A percentile compares a stretch with the other conserved stretches of the same genome.
These are phyloP conservation scores for Mesoligia furuncula DNA, from an alignment of 2,888 invertebrate genomes.

Conservation along the genomic window DNA sequence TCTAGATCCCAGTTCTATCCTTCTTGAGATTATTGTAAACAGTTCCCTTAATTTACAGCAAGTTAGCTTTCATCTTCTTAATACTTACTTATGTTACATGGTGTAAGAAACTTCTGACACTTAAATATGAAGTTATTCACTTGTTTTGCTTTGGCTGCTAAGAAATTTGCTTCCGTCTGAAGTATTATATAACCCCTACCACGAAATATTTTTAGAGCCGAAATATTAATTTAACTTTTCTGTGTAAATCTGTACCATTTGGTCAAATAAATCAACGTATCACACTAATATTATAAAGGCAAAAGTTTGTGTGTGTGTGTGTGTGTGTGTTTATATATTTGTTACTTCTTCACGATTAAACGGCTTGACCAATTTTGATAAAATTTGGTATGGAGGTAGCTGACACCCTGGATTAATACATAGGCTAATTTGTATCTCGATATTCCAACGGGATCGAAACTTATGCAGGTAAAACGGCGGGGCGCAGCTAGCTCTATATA, in stretches of 20 bases:
- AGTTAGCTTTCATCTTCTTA: slow-evolving; percentile 31
- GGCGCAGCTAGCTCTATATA: not conserved
- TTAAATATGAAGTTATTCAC: slow-evolving; percentile 57
- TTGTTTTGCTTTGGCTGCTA: slow-evolving; percentile 51
- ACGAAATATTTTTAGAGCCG: not conserved
- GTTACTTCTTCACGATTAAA: no score
- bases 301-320: no score
- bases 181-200: slow-evolving; percentile 32
- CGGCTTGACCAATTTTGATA: no score
- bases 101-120: slow-evolving; percentile 47
- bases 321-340: no score
- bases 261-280: not conserved
- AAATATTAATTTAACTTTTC: not conserved
- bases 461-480: no score
- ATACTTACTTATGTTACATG: slow-evolving; percentile 35
- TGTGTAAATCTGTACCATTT: not conserved
- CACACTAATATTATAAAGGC: no score
- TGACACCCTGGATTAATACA: no score
- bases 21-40: slow-evolving; percentile 23
- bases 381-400: no score
- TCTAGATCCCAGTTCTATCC: not conserved
- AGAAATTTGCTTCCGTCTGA: slow-evolving; percentile 49
- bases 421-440: no score
- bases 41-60: slow-evolving; percentile 23
- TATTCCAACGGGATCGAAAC: no score